Conservation (phyloP, 2,797 vertebrate species). For the Poeciliopsis gracilis region DNA sequence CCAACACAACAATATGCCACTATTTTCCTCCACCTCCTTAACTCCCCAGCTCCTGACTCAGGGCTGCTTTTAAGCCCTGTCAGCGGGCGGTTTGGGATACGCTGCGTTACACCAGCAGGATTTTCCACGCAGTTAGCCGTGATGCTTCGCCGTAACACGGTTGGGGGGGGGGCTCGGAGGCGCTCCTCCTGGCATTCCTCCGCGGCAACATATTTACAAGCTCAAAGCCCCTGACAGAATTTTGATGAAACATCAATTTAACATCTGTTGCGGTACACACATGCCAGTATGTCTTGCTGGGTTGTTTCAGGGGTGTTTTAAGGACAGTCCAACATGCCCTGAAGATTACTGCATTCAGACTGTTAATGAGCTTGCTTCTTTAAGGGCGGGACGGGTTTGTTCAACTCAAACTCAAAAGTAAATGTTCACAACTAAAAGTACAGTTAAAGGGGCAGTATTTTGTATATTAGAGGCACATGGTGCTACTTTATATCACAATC, state of each 20-base stretch:
- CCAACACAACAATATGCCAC: slow-evolving; percentile 44
- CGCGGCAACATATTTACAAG: slow-evolving; percentile 27
- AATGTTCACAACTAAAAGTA: background rate
- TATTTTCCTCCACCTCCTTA: slow-evolving; percentile 51
- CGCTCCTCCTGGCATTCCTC: background rate
- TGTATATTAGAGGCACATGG: no score
- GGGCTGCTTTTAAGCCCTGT: slow-evolving; percentile 61
- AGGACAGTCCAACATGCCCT: background rate
- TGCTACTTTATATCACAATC: no score
- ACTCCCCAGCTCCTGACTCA: slow-evolving; percentile 72
- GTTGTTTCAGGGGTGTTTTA: background rate
- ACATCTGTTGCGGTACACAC: background rate
- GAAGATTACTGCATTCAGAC: background rate
- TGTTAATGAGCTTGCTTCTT: background rate
- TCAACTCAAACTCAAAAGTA: background rate
- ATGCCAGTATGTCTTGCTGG: slow-evolving; percentile 4
- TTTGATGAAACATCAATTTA: slow-evolving; percentile 21
- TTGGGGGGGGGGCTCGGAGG: slow-evolving; percentile 2
- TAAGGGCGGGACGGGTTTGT: background rate
- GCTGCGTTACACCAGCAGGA: slow-evolving; percentile 45
- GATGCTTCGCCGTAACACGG: slow-evolving; percentile 15
- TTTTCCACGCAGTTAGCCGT: slow-evolving; percentile 35
- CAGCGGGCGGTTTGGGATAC: slow-evolving; percentile 43
- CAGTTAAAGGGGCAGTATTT: background rate
- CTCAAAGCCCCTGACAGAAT: slow-evolving; percentile 4